These are phyloP conservation scores for Threskiornis aethiopicus DNA, from an alignment of 2,797 vertebrate species.

Conservation along the genomic window DNA sequence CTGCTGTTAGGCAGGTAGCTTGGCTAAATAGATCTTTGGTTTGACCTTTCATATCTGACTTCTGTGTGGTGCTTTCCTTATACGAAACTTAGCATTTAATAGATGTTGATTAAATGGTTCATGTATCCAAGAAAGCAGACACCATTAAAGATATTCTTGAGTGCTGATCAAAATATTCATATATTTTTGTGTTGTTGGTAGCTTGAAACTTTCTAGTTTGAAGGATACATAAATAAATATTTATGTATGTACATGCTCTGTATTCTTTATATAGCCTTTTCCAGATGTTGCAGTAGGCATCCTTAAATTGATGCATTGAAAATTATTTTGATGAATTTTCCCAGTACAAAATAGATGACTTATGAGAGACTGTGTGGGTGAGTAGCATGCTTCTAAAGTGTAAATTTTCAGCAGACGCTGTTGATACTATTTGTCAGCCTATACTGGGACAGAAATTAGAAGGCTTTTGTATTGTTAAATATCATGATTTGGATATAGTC, in stretches of 20 bases:
- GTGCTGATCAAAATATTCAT: not conserved
- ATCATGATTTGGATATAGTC: not conserved
- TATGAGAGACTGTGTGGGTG: not conserved
- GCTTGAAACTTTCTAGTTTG: not conserved
- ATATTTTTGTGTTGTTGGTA: not conserved
- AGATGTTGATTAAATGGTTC: not conserved
- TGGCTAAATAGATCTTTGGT: not conserved
- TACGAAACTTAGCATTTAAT: not conserved
- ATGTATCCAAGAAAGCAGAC: not conserved
- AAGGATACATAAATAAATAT: not conserved
- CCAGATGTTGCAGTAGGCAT: not conserved
- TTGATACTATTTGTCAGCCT: not conserved
- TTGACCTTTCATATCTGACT: not conserved
- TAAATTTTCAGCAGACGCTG: not conserved
- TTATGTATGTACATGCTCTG: not conserved
- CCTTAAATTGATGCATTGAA: not conserved
- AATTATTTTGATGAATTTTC: conserved; percentile 29
- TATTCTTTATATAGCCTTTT: not conserved
- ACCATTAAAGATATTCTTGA: not conserved
- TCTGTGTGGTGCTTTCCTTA: not conserved
- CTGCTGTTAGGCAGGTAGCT: not conserved
- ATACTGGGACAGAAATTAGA: not conserved
- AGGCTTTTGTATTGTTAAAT: not conserved
- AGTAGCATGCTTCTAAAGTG: not conserved
- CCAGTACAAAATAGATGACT: not conserved